Base-by-base conservation (phyloP, 2,797 vertebrate species). In the Gobionotothen gibberifrons region DNA sequence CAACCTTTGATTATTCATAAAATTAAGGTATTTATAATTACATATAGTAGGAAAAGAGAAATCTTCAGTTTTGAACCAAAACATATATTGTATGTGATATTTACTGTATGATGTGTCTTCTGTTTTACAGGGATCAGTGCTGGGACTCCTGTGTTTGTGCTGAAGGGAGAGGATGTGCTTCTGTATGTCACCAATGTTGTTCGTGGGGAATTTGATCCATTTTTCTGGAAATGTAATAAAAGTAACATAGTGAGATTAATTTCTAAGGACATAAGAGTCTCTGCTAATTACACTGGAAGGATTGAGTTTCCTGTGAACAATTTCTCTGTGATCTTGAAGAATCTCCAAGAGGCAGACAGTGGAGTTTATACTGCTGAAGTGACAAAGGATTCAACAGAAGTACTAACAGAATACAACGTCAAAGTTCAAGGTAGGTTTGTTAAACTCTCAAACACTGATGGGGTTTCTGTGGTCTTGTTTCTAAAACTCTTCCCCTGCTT, bases 361-460 rank as follows among this genome's bases (percentile, higher is more conserved):
- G 85, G 86, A 62, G 0, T 4, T 57, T 88, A 88, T 58, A 15
- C 2, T 13, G 81, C 58, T 52, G 0, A 0, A n/a, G 1, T 9
- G 4, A 0, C 0, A 12, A 1, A 0, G 0, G 0, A 0, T 0
- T 0, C 0, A 19, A 22, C 63, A 19, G 0, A 12, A 10, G 42
- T n/a, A n/a, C n/a, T n/a, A n/a, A n/a, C 14, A 26, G 1, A 51
- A 15, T 57, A 85, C 64, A 17, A 14, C 0, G 10, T 92, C 8
- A 62, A 1, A 54, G 76, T 91, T 21, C 52, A 84, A 56, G 82
- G 90, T 90, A 44, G 22, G 3, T 22, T 22, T 22, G 22, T 22
- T 22, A 22, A 22, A 22, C 22, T 22, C 22, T 3, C 22, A 22
- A 22, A 22, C 22, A 22, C 22, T 22, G 22, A 22, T 22, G 22